Conservation (phyloP, 1,140 invertebrate species). For the Catajapyx aquilonaris region DNA sequence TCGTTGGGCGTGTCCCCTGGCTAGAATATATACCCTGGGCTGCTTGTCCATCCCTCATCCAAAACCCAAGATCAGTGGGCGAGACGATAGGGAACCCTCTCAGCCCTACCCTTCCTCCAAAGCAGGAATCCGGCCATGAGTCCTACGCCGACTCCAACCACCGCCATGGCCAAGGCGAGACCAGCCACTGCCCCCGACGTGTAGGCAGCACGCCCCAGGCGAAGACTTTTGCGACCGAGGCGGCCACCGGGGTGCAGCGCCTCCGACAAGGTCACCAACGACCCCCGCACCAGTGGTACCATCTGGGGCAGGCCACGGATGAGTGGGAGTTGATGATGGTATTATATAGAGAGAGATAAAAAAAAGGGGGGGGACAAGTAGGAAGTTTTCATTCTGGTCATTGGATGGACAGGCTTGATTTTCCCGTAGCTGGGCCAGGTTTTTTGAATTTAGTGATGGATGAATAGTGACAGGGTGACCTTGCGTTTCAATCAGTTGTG, state of each 20-base stretch:
- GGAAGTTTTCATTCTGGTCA: too few relatives aligned
- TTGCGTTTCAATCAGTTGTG: too few relatives aligned
- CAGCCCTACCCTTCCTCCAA: too few relatives aligned
- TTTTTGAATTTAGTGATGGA: too few relatives aligned
- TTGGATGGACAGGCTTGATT: too few relatives aligned
- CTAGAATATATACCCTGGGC: too few relatives aligned
- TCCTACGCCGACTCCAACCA: conserved; percentile 19
- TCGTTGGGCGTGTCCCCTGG: too few relatives aligned
- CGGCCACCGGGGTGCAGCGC: background rate
- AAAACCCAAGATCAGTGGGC: too few relatives aligned
- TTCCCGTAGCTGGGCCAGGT: too few relatives aligned
- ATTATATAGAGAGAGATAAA: conserved; percentile 3
- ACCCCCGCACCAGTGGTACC: background rate
- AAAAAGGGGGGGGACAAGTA: background rate
- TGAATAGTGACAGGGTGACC: too few relatives aligned
- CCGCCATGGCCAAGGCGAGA: conserved; percentile 20
- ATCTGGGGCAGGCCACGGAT: background rate
- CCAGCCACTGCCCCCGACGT: conserved; percentile 19
- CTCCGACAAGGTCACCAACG: background rate
- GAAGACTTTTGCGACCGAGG: background rate
- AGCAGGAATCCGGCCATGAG: conserved; percentile 21
- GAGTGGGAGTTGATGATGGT: background rate
- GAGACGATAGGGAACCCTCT: too few relatives aligned
- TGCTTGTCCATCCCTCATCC: too few relatives aligned
- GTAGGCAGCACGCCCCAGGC: conserved; percentile 1